Conservation (phyloP, 2,888 invertebrate genomes). For the Stenodera caucasica region DNA sequence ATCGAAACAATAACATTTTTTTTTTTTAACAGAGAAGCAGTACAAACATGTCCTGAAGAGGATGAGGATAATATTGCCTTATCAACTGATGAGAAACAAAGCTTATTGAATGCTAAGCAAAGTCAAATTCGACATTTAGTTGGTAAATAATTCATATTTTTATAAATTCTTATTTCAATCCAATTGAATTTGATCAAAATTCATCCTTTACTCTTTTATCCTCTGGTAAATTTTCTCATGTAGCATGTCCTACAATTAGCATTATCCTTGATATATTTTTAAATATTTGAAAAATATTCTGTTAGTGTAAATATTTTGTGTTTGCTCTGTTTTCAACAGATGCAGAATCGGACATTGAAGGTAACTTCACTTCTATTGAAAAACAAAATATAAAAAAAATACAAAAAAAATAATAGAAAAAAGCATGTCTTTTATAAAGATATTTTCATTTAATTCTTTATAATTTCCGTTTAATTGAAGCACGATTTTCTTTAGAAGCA, state of each 20-base stretch:
- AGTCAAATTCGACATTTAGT: slow-evolving; percentile 79
- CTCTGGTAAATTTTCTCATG: background rate
- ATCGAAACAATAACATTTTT: too few species aligned
- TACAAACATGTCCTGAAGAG: slow-evolving; percentile 82
- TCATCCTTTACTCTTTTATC: background rate
- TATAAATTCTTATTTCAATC: background rate
- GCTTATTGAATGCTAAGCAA: slow-evolving; percentile 74
- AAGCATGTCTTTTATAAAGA: slow-evolving; percentile 6
- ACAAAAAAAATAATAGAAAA: too few species aligned
- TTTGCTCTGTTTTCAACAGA: slow-evolving; percentile 49
- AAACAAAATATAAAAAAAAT: background rate
- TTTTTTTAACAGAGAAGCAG: slow-evolving; percentile 76
- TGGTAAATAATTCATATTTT: slow-evolving; percentile 59
- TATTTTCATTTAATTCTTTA: background rate
- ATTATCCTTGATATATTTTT: background rate
- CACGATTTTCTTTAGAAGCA: too few species aligned
- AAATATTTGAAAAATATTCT: slow-evolving; percentile 12
- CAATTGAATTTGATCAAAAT: background rate
- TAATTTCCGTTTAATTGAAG: background rate
- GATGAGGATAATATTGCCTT: slow-evolving; percentile 72
- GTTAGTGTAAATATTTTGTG: slow-evolving; percentile 46
- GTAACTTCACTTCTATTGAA: slow-evolving; percentile 44
- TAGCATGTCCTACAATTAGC: background rate
- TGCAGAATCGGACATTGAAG: slow-evolving; percentile 57
- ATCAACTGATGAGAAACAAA: slow-evolving; percentile 77